A percentile compares a stretch with the other conserved stretches of the same genome.
Evolutionary conservation across 2,888 invertebrate species (phyloP).

Genomic region (Odiellus spinosus): DNA sequence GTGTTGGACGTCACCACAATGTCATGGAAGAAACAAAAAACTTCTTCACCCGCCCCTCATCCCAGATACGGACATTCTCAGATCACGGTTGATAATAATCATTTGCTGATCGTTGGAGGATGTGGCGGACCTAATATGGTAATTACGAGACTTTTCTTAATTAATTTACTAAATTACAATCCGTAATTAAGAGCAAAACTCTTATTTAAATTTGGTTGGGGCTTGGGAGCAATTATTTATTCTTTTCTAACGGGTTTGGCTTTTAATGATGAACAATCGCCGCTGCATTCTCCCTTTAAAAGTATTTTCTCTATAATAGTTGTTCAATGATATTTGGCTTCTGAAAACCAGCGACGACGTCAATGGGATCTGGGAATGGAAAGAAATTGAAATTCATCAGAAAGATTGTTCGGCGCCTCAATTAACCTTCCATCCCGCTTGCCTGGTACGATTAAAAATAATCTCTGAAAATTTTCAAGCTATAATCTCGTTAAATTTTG

Average conservation of each 20-base stretch:
- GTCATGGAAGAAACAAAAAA: constrained; percentile 59
- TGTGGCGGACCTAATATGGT: constrained; percentile 34
- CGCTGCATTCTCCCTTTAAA: too few species aligned
- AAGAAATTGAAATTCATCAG: constrained; percentile 53
- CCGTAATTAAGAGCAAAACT: too few species aligned
- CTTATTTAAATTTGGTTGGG: too few species aligned
- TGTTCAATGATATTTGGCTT: constrained; percentile 81
- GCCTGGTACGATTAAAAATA: constrained; percentile 40
- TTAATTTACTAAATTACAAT: too few species aligned
- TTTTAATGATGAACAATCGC: too few species aligned
- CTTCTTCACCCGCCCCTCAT: constrained; percentile 50
- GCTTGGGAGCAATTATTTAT: too few species aligned
- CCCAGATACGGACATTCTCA: constrained; percentile 89
- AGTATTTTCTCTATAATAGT: constrained; percentile 30
- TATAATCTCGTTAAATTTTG: neutral
- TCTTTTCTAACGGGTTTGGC: too few species aligned
- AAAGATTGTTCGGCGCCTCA: constrained; percentile 65
- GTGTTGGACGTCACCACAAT: constrained; percentile 59
- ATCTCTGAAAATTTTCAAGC: neutral
- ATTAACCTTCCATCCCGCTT: constrained; percentile 87
- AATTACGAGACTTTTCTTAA: neutral
- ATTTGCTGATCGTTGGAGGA: constrained; percentile 40
- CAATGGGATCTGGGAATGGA: constrained; percentile 30
- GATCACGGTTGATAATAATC: constrained; percentile 55
- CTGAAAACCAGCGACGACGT: constrained; percentile 54